A percentile compares a stretch with the other conserved stretches of the same genome.
Conservation (phyloP, 2,113 vertebrate species). For the Cyprinodon brontotheroides region DNA sequence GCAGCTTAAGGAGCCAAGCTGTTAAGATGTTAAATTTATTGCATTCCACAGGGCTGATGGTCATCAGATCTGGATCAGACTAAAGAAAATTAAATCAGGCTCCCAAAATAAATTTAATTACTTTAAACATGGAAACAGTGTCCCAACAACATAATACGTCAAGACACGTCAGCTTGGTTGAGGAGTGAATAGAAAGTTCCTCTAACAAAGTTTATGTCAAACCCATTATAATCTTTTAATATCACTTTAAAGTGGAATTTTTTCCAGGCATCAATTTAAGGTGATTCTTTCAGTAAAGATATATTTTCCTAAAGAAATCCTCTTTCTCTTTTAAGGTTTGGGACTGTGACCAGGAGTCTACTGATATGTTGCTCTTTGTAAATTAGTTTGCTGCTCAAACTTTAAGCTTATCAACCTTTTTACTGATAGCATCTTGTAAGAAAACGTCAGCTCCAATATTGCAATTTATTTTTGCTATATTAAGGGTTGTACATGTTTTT, state of each 20-base stretch:
- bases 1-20: no score
- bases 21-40: no score
- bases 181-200: neutral
- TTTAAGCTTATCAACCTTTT: no score
- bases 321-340: neutral
- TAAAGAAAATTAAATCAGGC: no score
- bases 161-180: neutral
- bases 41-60: no score
- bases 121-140: no score
- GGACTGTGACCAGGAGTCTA: neutral
- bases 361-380: neutral
- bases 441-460: no score
- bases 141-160: neutral
- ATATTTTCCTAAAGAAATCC: neutral
- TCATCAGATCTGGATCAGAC: no score
- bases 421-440: no score
- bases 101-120: no score
- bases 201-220: neutral
- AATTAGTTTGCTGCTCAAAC: neutral
- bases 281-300: neutral
- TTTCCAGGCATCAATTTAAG: neutral
- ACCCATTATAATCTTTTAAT: neutral
- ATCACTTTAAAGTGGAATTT: neutral
- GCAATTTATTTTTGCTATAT: no score
- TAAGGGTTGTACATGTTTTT: no score